These are phyloP conservation scores for Spatulosminthurus flaviceps DNA, from an alignment of 2,888 invertebrate genomes.

Conservation along the genomic window DNA sequence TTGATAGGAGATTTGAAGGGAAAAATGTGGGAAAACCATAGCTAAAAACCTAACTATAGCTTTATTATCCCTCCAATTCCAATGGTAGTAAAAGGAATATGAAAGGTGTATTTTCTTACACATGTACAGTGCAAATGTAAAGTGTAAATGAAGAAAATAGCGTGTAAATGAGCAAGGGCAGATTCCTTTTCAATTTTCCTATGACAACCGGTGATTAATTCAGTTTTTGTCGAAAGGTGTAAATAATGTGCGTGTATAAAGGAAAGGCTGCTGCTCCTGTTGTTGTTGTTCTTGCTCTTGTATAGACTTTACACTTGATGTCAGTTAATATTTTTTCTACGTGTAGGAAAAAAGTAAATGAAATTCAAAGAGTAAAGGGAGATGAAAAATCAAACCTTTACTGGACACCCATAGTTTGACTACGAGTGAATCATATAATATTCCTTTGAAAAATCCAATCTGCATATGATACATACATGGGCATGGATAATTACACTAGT, in stretches of 20 bases:
- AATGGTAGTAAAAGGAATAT: background rate
- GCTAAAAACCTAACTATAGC: background rate
- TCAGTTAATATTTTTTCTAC: no score
- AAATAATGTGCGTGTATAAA: constrained; percentile 25
- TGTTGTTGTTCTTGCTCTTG: background rate
- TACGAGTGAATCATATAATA: background rate
- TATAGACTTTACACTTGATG: constrained; percentile 2
- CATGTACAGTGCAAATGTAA: no score
- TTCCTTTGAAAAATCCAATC: background rate
- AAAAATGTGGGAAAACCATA: background rate
- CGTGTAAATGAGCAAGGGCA: constrained; percentile 15
- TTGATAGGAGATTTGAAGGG: background rate
- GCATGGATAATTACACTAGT: constrained; percentile 22
- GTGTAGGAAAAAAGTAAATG: constrained; percentile 2
- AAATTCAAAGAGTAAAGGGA: background rate
- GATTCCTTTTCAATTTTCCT: constrained; percentile 24
- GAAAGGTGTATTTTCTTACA: no score
- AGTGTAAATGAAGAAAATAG: background rate
- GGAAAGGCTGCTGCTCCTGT: no score
- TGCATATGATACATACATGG: constrained; percentile 16
- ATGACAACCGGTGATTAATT: constrained; percentile 28
- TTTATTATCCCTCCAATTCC: background rate
- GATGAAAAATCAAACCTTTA: background rate
- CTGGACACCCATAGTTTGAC: constrained; percentile 18
- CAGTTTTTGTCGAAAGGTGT: constrained; percentile 31